Evolutionary conservation across 1,140 invertebrate genomes (phyloP).

Genomic region (Nautilus pompilius): DNA sequence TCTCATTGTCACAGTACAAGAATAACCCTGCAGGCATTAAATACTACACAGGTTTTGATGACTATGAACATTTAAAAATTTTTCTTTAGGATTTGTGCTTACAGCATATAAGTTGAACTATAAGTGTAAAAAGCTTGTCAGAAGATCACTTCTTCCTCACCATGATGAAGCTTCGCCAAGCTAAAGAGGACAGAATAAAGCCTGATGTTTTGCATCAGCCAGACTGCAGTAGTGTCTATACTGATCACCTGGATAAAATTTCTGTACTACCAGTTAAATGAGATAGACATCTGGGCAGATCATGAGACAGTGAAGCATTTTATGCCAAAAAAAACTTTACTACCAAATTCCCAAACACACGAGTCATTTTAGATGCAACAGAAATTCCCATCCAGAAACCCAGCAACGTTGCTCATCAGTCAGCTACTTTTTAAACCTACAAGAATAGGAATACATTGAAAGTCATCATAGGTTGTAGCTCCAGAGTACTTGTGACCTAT

Average conservation of each 20-base stretch:
- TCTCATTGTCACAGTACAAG: no score
- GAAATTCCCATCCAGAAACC: conserved; percentile 20
- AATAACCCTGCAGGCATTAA: not conserved
- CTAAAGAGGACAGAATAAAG: conserved; percentile 14
- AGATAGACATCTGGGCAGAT: no score
- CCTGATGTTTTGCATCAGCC: conserved; percentile 7
- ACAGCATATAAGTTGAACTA: conserved; percentile 11
- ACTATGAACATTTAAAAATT: conserved; percentile 13
- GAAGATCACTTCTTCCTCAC: conserved; percentile 17
- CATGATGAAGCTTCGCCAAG: conserved; percentile 12
- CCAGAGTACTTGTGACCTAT: conserved; percentile 12
- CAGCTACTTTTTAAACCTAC: conserved; percentile 19
- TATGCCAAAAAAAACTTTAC: conserved; percentile 8
- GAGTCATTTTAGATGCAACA: conserved; percentile 21
- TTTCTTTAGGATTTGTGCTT: conserved; percentile 15
- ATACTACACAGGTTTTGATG: conserved; percentile 19
- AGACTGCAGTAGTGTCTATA: conserved; percentile 7
- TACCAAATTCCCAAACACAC: conserved; percentile 12
- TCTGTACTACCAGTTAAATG: conserved; percentile 9
- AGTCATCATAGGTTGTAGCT: conserved; percentile 15
- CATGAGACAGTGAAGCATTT: not conserved
- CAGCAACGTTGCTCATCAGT: conserved; percentile 11
- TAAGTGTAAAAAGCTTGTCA: conserved; percentile 6
- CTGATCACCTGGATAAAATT: conserved; percentile 15
- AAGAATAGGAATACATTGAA: conserved; percentile 24